These are phyloP conservation scores for Centruroides vittatus DNA, from an alignment of 1,140 invertebrate species.

Conservation along the genomic window DNA sequence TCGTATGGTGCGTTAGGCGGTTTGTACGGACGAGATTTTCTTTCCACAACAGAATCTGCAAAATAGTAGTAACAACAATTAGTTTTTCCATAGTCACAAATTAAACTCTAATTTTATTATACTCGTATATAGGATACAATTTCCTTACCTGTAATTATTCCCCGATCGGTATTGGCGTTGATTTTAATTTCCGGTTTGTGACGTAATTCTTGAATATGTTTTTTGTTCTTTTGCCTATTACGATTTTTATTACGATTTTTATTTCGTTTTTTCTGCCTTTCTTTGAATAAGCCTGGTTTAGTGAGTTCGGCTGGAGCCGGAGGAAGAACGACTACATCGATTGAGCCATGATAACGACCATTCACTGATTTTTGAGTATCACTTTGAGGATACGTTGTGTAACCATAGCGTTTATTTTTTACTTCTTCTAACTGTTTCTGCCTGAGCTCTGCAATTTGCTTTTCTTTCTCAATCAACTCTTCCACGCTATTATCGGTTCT, in stretches of 20 bases:
- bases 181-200: background rate
- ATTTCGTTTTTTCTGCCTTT: background rate
- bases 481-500: conserved; percentile 1
- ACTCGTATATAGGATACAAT: too few relatives aligned
- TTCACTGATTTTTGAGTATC: background rate
- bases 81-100: too few relatives aligned
- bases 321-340: background rate
- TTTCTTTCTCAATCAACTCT: conserved; percentile 5
- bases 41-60: background rate
- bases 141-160: too few relatives aligned
- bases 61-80: background rate
- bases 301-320: background rate
- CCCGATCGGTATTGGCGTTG: too few relatives aligned
- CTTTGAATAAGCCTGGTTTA: background rate
- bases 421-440: conserved; percentile 10
- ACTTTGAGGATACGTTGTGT: too few relatives aligned
- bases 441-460: conserved; percentile 7
- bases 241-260: background rate
- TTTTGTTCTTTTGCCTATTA: background rate
- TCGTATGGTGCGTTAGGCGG: background rate
- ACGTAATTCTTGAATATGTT: background rate
- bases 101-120: too few relatives aligned
- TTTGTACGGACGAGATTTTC: background rate
- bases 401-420: background rate
- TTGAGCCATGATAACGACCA: background rate